phyloP scores from a whole-genome alignment of 2,113 vertebrate genomes.

The Bettongia penicillata region DNA sequence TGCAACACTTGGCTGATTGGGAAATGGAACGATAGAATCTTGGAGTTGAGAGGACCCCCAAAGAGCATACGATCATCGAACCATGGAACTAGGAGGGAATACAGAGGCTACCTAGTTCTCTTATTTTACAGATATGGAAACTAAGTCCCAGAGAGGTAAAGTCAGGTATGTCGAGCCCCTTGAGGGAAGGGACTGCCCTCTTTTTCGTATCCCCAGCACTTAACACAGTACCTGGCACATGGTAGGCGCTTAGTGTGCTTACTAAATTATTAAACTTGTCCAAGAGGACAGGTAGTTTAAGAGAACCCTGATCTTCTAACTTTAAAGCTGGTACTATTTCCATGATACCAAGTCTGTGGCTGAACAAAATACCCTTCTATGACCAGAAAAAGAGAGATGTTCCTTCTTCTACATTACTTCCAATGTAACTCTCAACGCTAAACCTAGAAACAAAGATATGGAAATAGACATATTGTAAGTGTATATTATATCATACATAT shows the following conservation, averaged over 20 bases:
- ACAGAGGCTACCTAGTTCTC: not conserved
- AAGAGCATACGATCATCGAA: not conserved
- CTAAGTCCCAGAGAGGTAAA: not conserved
- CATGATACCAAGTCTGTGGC: not conserved
- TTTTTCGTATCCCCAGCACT: not conserved
- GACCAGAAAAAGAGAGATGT: not conserved
- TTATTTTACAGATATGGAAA: not conserved
- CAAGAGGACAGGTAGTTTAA: not conserved
- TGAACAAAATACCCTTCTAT: no score
- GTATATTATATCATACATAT: no score
- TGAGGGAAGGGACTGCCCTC: not conserved
- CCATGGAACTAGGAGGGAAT: not conserved
- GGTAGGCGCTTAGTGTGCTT: not conserved
- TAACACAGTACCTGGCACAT: not conserved
- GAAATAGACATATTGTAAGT: not conserved
- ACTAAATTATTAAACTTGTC: not conserved
- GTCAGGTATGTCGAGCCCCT: not conserved
- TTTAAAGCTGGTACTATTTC: not conserved
- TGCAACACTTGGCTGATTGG: not conserved
- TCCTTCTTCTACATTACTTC: not conserved
- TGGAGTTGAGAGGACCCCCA: not conserved
- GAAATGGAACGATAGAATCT: conserved; percentile 16
- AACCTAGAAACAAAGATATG: not conserved
- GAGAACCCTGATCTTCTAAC: not conserved
- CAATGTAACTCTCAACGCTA: not conserved